phyloP scores from a whole-genome alignment of 2,797 vertebrate species.

The Acanthurus lineatus region DNA sequence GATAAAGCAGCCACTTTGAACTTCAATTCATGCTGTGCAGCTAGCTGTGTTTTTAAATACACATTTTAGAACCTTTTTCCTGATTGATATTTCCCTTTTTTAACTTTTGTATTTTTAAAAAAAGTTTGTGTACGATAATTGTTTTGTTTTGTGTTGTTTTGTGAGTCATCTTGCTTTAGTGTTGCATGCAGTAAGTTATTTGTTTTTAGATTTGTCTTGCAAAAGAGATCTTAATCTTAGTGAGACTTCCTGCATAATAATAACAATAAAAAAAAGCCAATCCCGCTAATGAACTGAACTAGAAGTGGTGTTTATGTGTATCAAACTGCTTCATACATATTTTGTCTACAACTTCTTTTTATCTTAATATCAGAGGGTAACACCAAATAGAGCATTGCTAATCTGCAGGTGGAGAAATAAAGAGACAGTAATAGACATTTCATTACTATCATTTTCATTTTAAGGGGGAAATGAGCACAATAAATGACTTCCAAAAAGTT shows the following conservation, averaged over 20 bases:
- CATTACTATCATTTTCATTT: too few species aligned
- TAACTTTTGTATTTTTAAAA: not conserved
- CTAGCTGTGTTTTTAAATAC: too few species aligned
- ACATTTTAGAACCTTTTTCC: too few species aligned
- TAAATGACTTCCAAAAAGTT: not conserved
- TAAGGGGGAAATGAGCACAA: not conserved
- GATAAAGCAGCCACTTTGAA: too few species aligned
- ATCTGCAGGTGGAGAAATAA: constrained; percentile 2
- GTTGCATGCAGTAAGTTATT: not conserved
- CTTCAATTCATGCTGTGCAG: too few species aligned
- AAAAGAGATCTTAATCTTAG: not conserved
- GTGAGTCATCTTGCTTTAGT: not conserved
- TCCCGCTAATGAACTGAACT: not conserved
- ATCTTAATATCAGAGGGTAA: too few species aligned
- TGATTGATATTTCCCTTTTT: not conserved
- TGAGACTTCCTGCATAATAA: not conserved
- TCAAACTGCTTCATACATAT: too few species aligned
- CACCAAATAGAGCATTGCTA: not conserved
- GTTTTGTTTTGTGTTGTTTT: not conserved
- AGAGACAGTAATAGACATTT: not conserved
- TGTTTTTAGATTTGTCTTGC: not conserved
- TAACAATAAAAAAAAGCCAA: not conserved
- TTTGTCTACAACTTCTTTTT: not conserved
- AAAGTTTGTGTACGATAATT: not conserved
- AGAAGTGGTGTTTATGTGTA: not conserved